phyloP scores from a whole-genome alignment of 2,888 invertebrate species.

The Clistopyga incitator region DNA sequence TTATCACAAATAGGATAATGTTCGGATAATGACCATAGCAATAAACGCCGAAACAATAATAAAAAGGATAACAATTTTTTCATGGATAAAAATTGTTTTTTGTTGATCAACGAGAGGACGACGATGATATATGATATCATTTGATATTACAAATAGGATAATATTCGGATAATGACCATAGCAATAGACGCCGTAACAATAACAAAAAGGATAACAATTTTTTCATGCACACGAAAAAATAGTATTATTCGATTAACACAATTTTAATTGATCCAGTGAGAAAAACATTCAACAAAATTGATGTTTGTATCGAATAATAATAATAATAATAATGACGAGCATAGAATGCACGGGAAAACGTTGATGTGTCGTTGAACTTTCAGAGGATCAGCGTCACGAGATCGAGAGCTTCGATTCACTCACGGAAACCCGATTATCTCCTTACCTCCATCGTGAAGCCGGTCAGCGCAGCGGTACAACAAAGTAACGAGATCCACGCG shows the following conservation, averaged over 20 bases:
- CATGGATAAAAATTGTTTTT: no score
- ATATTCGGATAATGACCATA: no score
- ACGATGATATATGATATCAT: no score
- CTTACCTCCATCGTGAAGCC: slow-evolving; percentile 73
- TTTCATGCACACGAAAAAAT: no score
- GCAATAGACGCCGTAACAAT: no score
- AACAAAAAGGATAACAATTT: no score
- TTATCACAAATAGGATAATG: no score
- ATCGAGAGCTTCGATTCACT: neutral
- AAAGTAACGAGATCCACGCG: slow-evolving; percentile 31
- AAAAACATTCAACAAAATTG: slow-evolving; percentile 26
- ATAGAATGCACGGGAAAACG: neutral
- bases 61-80: no score
- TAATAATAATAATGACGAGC: neutral
- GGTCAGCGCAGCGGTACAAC: slow-evolving; percentile 27
- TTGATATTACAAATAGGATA: no score
- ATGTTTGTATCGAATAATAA: neutral
- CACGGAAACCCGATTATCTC: neutral
- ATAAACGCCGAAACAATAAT: no score
- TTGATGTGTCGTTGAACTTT: neutral
- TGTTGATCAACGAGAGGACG: no score
- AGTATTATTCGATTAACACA: neutral
- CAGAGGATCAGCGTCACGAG: neutral
- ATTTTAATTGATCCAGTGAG: slow-evolving; percentile 18
- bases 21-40: no score